phyloP scores from a whole-genome alignment of 2,888 invertebrate genomes.

The Phortica okadai region DNA sequence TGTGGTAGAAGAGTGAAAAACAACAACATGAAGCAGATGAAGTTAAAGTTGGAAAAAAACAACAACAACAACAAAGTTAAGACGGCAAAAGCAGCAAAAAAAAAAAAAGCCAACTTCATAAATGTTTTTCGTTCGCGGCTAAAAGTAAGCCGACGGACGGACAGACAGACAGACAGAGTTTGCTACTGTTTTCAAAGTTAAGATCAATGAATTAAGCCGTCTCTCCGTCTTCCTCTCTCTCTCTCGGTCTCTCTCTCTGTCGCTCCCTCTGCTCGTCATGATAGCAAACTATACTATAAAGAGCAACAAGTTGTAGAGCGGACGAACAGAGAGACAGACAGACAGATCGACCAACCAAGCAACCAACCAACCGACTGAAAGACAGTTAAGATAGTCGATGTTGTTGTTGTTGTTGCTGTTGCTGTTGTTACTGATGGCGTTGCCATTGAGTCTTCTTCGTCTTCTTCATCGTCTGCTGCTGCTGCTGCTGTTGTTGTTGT shows the following conservation, averaged over 20 bases:
- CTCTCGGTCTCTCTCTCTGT: neutral
- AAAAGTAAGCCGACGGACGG: conserved; percentile 26
- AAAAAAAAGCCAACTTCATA: conserved; percentile 41
- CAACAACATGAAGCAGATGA: neutral
- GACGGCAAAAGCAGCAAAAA: neutral
- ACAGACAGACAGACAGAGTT: conserved; percentile 47
- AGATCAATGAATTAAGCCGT: conserved; percentile 63
- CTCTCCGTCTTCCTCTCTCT: neutral
- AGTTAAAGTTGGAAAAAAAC: conserved; percentile 37
- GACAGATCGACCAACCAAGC: neutral
- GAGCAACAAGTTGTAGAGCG: neutral
- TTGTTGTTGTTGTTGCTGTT: neutral
- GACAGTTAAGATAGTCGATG: conserved; percentile 6
- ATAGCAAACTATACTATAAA: neutral
- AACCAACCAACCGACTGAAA: neutral
- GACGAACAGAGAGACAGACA: neutral
- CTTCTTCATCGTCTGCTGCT: conserved; percentile 47
- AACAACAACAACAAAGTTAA: neutral
- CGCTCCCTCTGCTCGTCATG: neutral
- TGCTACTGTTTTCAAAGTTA: conserved; percentile 73
- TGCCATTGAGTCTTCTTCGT: conserved; percentile 14
- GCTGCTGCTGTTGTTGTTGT: conserved; percentile 42
- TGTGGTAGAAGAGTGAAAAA: neutral
- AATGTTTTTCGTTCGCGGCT: conserved; percentile 13
- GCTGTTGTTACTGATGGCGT: neutral